phyloP scores from a whole-genome alignment of 2,113 vertebrate genomes.

The Albula glossodonta region DNA sequence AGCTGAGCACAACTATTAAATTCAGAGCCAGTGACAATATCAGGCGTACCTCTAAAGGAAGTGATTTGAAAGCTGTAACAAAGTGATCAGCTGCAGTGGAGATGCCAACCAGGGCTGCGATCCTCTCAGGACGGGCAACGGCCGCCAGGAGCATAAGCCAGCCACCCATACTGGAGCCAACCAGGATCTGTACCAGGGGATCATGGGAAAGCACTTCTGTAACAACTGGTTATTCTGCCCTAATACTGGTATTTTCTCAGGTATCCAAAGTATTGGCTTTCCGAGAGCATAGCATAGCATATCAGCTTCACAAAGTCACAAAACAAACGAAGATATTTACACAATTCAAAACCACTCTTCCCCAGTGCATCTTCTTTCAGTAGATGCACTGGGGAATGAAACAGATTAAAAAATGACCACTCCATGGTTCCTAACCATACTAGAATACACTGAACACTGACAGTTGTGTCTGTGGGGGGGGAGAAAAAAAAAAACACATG shows the following conservation, averaged over 20 bases:
- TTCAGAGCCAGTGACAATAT: neutral
- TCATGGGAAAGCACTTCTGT: neutral
- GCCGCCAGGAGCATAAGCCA: constrained; percentile 87
- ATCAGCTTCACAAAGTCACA: neutral
- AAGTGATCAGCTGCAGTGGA: constrained; percentile 74
- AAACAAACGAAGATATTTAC: neutral
- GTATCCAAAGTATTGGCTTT: neutral
- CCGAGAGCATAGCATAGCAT: neutral
- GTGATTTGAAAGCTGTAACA: constrained; percentile 70
- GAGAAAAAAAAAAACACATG: too few species aligned
- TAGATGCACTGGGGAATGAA: neutral
- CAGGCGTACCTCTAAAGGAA: constrained; percentile 74
- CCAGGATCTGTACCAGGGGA: constrained; percentile 71
- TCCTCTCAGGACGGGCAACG: constrained; percentile 75
- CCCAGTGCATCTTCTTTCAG: neutral
- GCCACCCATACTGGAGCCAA: constrained; percentile 81
- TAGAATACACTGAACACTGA: too few species aligned
- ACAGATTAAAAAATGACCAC: neutral
- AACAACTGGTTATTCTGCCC: neutral
- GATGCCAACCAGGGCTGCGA: constrained; percentile 76
- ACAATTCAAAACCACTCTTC: neutral
- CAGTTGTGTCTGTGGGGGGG: too few species aligned
- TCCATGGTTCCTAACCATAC: neutral
- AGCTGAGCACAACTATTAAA: neutral
- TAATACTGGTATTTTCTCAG: neutral